A percentile compares a stretch with the other conserved stretches of the same genome.
phyloP scores from a whole-genome alignment of 2,113 vertebrate species.

The Campylomormyrus numenius region DNA sequence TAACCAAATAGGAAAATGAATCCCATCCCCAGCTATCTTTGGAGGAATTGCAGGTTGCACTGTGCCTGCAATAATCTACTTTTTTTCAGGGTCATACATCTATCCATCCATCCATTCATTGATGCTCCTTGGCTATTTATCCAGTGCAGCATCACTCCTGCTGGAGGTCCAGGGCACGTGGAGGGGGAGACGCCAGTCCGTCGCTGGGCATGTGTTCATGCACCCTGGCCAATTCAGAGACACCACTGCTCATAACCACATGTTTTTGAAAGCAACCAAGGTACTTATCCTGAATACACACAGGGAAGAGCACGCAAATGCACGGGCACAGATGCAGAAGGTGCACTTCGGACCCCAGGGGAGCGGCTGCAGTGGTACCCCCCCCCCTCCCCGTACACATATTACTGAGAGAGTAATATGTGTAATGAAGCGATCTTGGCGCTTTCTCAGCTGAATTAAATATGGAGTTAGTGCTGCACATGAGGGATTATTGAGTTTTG shows the following conservation, averaged over 20 bases:
- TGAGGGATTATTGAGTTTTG: slow-evolving; percentile 18
- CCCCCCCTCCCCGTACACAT: background rate
- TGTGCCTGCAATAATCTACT: background rate
- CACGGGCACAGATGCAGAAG: background rate
- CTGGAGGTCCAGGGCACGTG: background rate
- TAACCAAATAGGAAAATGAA: background rate
- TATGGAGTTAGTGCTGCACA: slow-evolving; percentile 8
- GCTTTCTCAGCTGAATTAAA: slow-evolving; percentile 19
- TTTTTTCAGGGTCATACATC: background rate
- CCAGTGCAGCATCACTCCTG: background rate
- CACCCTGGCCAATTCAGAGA: background rate
- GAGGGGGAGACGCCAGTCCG: background rate
- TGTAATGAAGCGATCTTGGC: slow-evolving; percentile 5
- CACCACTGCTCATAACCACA: background rate
- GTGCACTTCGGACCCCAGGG: background rate
- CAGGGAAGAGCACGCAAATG: background rate
- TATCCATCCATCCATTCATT: background rate
- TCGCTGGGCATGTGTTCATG: background rate
- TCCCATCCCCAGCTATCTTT: background rate
- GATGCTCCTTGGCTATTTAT: background rate
- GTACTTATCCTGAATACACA: background rate
- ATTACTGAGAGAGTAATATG: background rate
- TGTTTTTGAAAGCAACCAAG: background rate
- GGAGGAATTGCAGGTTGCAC: background rate
- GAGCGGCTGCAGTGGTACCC: background rate